Evolutionary conservation across 2,888 invertebrate genomes (phyloP).

Genomic region (Stenodera caucasica): DNA sequence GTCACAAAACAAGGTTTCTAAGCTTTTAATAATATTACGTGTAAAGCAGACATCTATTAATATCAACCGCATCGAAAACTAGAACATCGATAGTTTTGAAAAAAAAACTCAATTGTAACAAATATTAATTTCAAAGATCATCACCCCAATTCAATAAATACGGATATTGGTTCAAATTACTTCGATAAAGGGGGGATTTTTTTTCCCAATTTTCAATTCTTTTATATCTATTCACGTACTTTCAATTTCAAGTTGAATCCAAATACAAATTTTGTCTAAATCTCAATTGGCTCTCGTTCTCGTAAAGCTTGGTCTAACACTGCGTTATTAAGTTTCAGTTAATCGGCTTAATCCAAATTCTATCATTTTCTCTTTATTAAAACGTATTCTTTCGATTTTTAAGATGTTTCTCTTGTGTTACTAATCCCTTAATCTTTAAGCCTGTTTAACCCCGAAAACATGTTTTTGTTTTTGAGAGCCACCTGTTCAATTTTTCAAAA

Average conservation of each 20-base stretch:
- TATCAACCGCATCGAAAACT: background rate
- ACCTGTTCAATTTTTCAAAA: too few relatives aligned
- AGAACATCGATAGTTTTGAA: slow-evolving; percentile 9
- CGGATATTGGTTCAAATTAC: background rate
- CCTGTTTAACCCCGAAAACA: background rate
- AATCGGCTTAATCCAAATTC: slow-evolving; percentile 11
- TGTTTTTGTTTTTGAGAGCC: too few relatives aligned
- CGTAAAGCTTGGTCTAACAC: slow-evolving; percentile 4
- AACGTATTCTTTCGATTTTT: background rate
- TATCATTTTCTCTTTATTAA: slow-evolving; percentile 9
- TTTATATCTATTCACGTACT: background rate
- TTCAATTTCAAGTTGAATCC: slow-evolving; percentile 1
- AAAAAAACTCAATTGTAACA: background rate
- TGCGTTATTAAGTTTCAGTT: slow-evolving; percentile 12
- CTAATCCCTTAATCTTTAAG: background rate
- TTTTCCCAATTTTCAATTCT: slow-evolving; percentile 8
- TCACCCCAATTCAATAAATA: too few relatives aligned
- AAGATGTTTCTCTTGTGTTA: background rate
- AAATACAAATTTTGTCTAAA: slow-evolving; percentile 2
- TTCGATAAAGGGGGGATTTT: background rate
- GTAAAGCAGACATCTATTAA: slow-evolving; percentile 7
- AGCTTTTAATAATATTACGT: slow-evolving; percentile 19
- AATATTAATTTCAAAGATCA: background rate
- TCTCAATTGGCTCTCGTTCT: slow-evolving; percentile 8
- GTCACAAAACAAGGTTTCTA: background rate